Base-by-base conservation (phyloP, 2,113 vertebrate genomes). In the Zonotrichia leucophrys region DNA sequence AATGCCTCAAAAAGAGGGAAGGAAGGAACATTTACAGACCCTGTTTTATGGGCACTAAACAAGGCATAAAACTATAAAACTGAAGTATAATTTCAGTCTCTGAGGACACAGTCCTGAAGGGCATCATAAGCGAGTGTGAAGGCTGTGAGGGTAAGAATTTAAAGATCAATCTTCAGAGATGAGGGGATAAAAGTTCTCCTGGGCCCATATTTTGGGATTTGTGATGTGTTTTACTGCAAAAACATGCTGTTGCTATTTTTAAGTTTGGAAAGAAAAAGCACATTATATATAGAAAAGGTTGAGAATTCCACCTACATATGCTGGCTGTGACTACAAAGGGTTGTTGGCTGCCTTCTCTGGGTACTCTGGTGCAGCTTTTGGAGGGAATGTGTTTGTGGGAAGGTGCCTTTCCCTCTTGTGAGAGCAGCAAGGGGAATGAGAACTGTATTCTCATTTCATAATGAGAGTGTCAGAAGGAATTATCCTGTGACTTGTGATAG, bases 121-220 rank as follows among this genome's bases (percentile, higher is more conserved):
- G 12, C 31, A 7, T 7, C 33, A 53, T 0, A 15, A 15, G 4
- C 8, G 1, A 4, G 42, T 7, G 47, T 30, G 30, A 49, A 46
- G 21, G 25, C 41, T 42, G 9, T 4, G 20, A 80, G 17, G 24
- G 24, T 17, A 80, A 6, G 35, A 42, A 64, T 42, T 67, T 74
- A 33, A 69, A 74, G 70, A 39, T 0, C 2, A 8, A 75, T 41
- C 23, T 13, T 13, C 18, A 6, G 31, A 55, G 20, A 75, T 19
- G 30, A 42, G 0, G 2, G 42, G 47, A 59, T 39, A 15, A 39
- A 84, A 79, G 47, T 20, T 62, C 79, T 75, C 21, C 2, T 0
- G 3, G 53, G 63, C 41, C 21, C 9, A 5, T 0, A 3, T 68
- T 68, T 41, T 79, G 67, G 49, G 44, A 73, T 76, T 17, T 86